Evolutionary conservation across 2,113 vertebrate species (phyloP), one percentile per base, ranked within the genome.

Genomic region (Myxocyprinus asiaticus): DNA sequence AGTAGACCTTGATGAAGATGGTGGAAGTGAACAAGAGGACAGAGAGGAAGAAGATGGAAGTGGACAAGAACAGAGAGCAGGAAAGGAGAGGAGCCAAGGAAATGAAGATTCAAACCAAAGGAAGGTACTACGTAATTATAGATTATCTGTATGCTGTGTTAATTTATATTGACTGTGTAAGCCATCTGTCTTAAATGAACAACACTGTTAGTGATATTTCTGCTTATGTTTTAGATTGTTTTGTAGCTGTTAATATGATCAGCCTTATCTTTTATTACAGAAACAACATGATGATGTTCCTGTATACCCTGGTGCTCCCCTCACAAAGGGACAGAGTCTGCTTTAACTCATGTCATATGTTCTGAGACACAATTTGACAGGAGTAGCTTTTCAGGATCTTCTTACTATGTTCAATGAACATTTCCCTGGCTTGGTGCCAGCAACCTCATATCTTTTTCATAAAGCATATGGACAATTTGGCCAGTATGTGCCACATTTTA

Each of bases 401-500:
- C 67, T 80, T 17, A 61, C 45, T 14, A 63, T 68, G 22, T 77
- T 73, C 14, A 78, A 68, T n/a, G 61, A 76, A 81, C 77, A 82
- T 82, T 85, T 80, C 67, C 83, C 80, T 45, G 73, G 67, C 12
- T 62, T 68, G 12, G 55, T 82, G 48, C 78, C 81, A 68, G 72
- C 56, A 33, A 82, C 77, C 2, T 44, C 14, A 1, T 74, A 69
- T 42, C 69, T 81, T 11, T 74, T 83, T 63, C 58, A 71, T 58
- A 83, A 81, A 77, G 43, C 67, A 2, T 83, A 78, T 76, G 77
- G 69, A 15, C 12, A 71, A 3, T 71, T 58, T 71, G 69, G 33
- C 33, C 69, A 85, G 15, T 85, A 85, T 82, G 80, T 72, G 44
- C 62, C 62, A 22, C 72, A 82, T 84, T 85, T 47, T 80, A 55